phyloP scores from a whole-genome alignment of 2,888 invertebrate genomes.

The Malthinus flaveolus region DNA sequence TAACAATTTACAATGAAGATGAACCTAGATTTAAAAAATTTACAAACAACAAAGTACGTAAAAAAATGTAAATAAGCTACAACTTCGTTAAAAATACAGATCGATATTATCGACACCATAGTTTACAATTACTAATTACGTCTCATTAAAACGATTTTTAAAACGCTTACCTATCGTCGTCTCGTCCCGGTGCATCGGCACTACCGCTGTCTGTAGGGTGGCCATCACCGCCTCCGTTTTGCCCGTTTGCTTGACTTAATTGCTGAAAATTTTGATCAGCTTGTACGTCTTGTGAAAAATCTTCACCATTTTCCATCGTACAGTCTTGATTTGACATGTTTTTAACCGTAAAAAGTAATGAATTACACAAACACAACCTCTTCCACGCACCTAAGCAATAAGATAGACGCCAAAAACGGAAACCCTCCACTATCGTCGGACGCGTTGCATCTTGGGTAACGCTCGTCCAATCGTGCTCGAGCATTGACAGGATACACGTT shows the following conservation, averaged over 20 bases:
- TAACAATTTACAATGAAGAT: constrained; percentile 11
- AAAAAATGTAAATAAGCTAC: constrained; percentile 7
- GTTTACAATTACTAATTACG: constrained; percentile 13
- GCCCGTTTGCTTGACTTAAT: constrained; percentile 45
- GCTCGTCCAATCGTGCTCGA: constrained; percentile 15
- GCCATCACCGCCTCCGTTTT: constrained; percentile 70
- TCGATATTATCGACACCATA: neutral
- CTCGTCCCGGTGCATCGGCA: constrained; percentile 76
- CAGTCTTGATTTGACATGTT: constrained; percentile 65
- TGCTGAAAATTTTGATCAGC: constrained; percentile 66
- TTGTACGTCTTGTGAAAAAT: constrained; percentile 76
- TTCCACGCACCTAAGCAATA: constrained; percentile 13
- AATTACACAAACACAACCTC: constrained; percentile 6
- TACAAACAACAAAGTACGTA: constrained; percentile 19
- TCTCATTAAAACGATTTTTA: constrained; percentile 9
- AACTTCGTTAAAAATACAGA: constrained; percentile 1
- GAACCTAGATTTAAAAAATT: constrained; percentile 18
- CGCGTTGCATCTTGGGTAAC: constrained; percentile 35
- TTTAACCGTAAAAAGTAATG: constrained; percentile 33
- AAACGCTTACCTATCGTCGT: constrained; percentile 74
- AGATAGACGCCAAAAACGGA: constrained; percentile 20
- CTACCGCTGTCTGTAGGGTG: constrained; percentile 70
- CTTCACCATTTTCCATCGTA: constrained; percentile 77
- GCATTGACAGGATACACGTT: neutral
- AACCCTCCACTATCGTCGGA: constrained; percentile 25